Evolutionary conservation across 2,888 invertebrate genomes (phyloP).

Genomic region (Philonicus albiceps): DNA sequence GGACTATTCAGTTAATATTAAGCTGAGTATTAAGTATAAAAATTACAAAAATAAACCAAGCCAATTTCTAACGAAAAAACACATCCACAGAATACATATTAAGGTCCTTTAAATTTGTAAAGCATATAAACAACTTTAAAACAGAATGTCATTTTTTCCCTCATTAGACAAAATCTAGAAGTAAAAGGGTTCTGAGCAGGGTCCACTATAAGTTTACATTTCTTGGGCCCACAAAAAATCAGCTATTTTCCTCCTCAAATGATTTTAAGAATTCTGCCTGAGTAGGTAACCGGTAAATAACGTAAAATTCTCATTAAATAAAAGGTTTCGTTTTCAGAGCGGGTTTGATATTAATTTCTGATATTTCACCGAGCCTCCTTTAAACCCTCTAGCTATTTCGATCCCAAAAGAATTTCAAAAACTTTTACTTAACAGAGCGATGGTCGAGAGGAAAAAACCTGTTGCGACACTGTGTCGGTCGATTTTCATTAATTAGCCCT

Average conservation of each 20-base stretch:
- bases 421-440: background rate
- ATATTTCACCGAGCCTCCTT: background rate
- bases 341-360: background rate
- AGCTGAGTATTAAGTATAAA: no score
- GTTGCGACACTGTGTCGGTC: background rate
- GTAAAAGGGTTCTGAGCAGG: background rate
- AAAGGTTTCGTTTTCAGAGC: background rate
- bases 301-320: background rate
- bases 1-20: no score
- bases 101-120: background rate
- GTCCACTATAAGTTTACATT: background rate
- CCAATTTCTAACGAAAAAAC: no score
- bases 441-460: background rate
- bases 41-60: no score
- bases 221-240: background rate
- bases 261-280: background rate
- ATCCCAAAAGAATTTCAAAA: background rate
- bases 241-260: background rate
- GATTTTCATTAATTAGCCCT: constrained; percentile 7
- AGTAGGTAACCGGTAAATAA: background rate
- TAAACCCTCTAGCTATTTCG: background rate
- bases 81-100: background rate
- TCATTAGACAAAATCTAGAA: background rate
- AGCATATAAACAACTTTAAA: background rate
- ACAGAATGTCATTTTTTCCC: background rate